A percentile compares a stretch with the other conserved stretches of the same genome.
These are phyloP conservation scores for Basileuterus tristriatus DNA, from an alignment of 2,797 vertebrate genomes.

Conservation along the genomic window DNA sequence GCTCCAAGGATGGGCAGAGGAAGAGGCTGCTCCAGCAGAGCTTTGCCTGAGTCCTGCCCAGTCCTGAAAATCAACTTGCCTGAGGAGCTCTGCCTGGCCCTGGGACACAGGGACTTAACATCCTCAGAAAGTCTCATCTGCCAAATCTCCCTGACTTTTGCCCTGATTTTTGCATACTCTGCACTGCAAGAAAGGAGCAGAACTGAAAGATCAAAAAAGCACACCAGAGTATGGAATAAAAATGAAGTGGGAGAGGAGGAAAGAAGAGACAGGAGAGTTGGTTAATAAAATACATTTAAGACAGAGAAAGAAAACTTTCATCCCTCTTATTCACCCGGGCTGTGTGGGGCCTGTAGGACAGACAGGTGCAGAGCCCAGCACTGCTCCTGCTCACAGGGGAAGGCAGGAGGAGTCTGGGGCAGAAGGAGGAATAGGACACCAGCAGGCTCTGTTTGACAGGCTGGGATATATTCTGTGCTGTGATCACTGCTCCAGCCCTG, in stretches of 20 bases:
- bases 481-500: not conserved
- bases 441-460: not conserved
- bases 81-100: constrained; percentile 21
- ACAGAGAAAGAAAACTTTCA: not conserved
- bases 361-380: not conserved
- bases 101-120: not conserved
- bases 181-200: not conserved
- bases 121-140: not conserved
- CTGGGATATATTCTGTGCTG: not conserved
- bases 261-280: not conserved
- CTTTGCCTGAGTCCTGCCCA: not conserved
- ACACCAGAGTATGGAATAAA: not conserved
- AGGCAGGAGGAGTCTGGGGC: not conserved
- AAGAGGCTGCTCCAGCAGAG: not conserved
- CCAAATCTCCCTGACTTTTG: constrained; percentile 23
- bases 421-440: not conserved
- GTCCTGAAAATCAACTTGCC: not conserved
- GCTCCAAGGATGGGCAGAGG: not conserved
- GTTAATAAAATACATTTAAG: not conserved
- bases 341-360: not conserved
- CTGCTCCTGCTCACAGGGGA: not conserved
- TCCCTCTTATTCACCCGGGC: fast-evolving
- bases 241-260: not conserved
- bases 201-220: not conserved
- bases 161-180: not conserved